Percentiles rank a stretch among this genome's conserved stretches.
phyloP scores from a whole-genome alignment of 37 sponge, comb jelly and placozoan species.

The Corticium candelabrum region DNA sequence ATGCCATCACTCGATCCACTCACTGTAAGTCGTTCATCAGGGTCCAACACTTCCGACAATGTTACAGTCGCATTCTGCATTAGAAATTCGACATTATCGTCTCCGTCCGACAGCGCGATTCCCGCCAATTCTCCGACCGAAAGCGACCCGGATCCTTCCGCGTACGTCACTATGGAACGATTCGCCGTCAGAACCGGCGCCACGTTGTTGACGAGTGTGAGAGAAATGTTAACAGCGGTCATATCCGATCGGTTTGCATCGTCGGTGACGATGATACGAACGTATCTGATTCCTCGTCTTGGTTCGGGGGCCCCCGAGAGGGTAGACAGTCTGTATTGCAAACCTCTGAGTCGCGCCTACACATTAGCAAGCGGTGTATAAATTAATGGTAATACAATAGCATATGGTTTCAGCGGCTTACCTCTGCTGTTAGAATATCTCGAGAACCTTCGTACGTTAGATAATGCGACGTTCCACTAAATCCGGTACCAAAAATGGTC shows the following conservation, averaged over 20 bases:
- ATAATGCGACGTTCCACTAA: background rate
- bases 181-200: background rate
- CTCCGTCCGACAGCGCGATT: background rate
- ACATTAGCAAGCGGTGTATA: no score
- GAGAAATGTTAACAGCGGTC: background rate
- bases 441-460: no score
- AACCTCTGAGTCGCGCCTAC: background rate
- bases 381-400: no score
- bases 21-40: no score
- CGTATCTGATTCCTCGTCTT: background rate
- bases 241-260: background rate
- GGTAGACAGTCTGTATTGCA: background rate
- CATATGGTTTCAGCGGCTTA: no score
- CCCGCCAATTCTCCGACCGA: background rate
- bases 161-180: background rate
- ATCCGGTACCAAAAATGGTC: background rate
- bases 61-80: background rate
- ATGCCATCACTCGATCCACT: no score
- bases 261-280: background rate
- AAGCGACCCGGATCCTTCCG: background rate
- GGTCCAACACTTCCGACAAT: background rate
- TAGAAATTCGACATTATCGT: background rate
- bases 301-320: background rate
- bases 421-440: no score
- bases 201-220: background rate